Base-by-base conservation (phyloP, 2,113 vertebrate genomes). In the Phocoena phocoena region DNA sequence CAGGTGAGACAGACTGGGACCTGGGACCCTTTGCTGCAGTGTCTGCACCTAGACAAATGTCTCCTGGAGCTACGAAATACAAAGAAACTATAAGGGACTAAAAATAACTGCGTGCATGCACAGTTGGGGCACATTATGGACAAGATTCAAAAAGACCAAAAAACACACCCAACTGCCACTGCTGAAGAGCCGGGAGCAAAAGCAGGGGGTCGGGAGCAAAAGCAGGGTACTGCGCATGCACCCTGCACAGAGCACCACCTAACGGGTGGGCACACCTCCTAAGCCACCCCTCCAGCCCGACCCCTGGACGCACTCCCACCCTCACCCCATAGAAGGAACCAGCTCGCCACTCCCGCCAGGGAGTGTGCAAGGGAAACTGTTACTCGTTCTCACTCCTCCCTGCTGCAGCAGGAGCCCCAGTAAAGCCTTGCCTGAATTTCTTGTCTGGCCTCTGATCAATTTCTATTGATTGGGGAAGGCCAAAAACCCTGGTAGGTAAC, bases 211-310 rank as follows among this genome's bases (percentile, higher is more conserved):
- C 17, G 20, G 47, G 44, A 77, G 26, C 44, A 77, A 77, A 77
- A 33, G 44, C 74, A 33, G 74, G 28, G 28, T 53, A 12, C 44
- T 12, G 17, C 1, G 4, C 44, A 41, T 76, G 41, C 44, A 53
- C 74, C 44, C 26, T 31, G 41, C 44, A 77, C 28, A 50, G 5
- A 21, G 1, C 28, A 77, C 44, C 44, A 53, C 74, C 28, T 0
- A 20, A 33, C 9, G 23, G 74, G 74, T 33, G 31, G 28, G 28
- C 44, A 50, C 33, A 33, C 44, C 5, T 12, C 44, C 74, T 53
- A 31, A 20, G 28, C 74, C 11, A 53, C 44, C 0, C 0, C 17
- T 50, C 31, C 44, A 77, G 44, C 9, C 28, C 0, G 5, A 33
- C 31, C 28, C 17, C 44, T 77, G 47, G 74, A 33, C 44, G 12